Evolutionary conservation across 2,888 invertebrate genomes (phyloP), one percentile per base, ranked within the genome.

Genomic region (Cotesia congregata): DNA sequence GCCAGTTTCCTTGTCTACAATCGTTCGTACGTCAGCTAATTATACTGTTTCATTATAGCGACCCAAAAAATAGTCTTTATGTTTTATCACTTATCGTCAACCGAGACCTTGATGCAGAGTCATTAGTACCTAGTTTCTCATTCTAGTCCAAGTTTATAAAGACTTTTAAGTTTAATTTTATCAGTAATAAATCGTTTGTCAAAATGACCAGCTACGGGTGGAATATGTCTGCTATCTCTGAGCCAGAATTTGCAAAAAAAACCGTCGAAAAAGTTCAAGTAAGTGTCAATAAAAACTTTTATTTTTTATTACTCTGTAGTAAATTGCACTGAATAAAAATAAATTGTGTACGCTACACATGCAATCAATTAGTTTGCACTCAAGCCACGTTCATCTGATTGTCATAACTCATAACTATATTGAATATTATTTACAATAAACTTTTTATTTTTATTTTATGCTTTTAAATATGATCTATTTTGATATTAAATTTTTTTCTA

Each of bases 251-350:
- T 70, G 77, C 86, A 67, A 83, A 82, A 6, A 82, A 85, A 72
- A 79, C 96, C 67, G 69, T 83, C 6, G 80, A 82, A 64, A 83
- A 82, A 41, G 76, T 82, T 9, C 86, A 86, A 81, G 86, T 88
- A 82, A 85, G 88, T 88, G 85, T 80, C 3, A 17, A 60, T 50
- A 3, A 12, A 67, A 30, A 7, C 17, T 6, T 67, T 6, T 39
- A 38, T 67, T 39, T 64, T 9, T 17, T 38, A 17, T n/a, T 39
- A 61, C 20, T 59, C 6, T 72, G 5, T n/a, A 61, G 5, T 20
- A 62, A 20, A 7, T 62, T 15, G 15, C 3, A 7, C 20, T 62
- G 7, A 7, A 17, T 20, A 20, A 62, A 62, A 62, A 50, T 12
- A 50, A 50, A 12, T 50, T 12, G 50, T 50, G 50, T 50, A 50